Base-by-base conservation (phyloP, 2,113 vertebrate species). In the Rutilus rutilus region DNA sequence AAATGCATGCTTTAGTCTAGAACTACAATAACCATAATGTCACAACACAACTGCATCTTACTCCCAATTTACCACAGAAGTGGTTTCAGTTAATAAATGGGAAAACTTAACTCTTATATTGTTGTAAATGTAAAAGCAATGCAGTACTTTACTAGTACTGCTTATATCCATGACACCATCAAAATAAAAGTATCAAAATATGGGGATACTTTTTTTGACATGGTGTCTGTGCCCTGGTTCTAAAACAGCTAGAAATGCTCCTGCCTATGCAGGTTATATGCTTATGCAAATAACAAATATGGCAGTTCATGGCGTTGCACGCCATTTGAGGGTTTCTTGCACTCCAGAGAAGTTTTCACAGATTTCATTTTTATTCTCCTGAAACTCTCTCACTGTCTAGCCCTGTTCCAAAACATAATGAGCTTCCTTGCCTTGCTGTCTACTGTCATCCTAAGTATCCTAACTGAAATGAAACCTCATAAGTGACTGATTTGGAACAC, bases 401-500 rank as follows among this genome's bases (percentile, higher is more conserved):
- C 54, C 1, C 54, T 14, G 6, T 78, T 57, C 50, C 25, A 57
- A 77, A 77, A 77, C 73, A 50, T 75, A 75, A 75, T 75, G 42
- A 75, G 42, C 42, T 17, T 27, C n/a, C 73, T 50, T 27, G 21
- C 75, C 21, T 23, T 78, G 30, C 27, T 59, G 52, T 57, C 52
- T 59, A 57, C 30, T 14, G 12, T 50, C 71, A 75, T 50, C n/a
- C 71, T 47, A 75, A 50, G 42, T 50, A 74, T 74, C n/a, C 71
- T 3, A 47, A 74, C 23, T 74, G 42, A 74, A 74, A 74, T 27
- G 42, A 47, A 74, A 74, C 71, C 39, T 74, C 12, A 74, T 25
- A 74, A 74, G 71, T 74, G 42, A 47, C 71, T 74, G 23, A 74
- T 74, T 74, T 74, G 23, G 42, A 74, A n/a, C 23, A 12, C 71